Conservation (phyloP, 2,888 invertebrate genomes). For the Choreutis nemorana region DNA sequence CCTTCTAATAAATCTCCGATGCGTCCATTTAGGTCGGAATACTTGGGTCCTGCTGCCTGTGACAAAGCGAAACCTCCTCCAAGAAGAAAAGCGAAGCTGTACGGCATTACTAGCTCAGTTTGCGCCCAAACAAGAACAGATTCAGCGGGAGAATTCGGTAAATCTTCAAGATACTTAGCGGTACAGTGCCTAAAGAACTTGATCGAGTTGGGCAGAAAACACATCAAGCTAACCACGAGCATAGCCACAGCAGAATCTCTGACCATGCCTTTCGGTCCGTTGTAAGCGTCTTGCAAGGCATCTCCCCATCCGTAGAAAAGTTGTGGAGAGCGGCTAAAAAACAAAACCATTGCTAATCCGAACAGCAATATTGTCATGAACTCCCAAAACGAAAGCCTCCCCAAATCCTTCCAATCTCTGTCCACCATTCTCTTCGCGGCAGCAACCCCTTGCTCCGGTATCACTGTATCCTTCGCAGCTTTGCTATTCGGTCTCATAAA, state of each 20-base stretch:
- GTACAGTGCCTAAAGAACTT: slow-evolving; percentile 25
- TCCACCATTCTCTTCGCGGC: slow-evolving; percentile 27
- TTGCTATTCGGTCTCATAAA: slow-evolving; percentile 62
- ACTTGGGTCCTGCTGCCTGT: slow-evolving; percentile 6
- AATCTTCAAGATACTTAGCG: slow-evolving; percentile 19
- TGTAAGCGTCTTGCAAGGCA: slow-evolving; percentile 17
- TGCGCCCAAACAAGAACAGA: slow-evolving; percentile 20
- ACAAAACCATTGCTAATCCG: slow-evolving; percentile 30
- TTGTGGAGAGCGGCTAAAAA: slow-evolving; percentile 41
- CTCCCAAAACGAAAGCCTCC: slow-evolving; percentile 36
- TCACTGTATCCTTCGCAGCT: slow-evolving; percentile 59
- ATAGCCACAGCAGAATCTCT: slow-evolving; percentile 34
- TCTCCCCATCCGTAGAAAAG: slow-evolving; percentile 46
- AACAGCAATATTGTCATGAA: slow-evolving; percentile 36
- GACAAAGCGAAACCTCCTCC: slow-evolving; percentile 11
- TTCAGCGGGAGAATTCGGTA: slow-evolving; percentile 20
- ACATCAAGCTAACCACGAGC: slow-evolving; percentile 28
- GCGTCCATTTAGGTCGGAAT: slow-evolving; percentile 8
- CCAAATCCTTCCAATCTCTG: slow-evolving; percentile 25
- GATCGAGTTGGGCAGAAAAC: slow-evolving; percentile 28
- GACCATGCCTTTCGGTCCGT: slow-evolving; percentile 18
- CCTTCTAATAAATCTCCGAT: slow-evolving; percentile 3
- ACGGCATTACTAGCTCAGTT: slow-evolving; percentile 22
- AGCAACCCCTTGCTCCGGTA: slow-evolving; percentile 36
- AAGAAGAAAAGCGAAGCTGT: slow-evolving; percentile 23